Evolutionary conservation across 2,888 invertebrate species (phyloP).

Genomic region (Lasioglossum figueresi): DNA sequence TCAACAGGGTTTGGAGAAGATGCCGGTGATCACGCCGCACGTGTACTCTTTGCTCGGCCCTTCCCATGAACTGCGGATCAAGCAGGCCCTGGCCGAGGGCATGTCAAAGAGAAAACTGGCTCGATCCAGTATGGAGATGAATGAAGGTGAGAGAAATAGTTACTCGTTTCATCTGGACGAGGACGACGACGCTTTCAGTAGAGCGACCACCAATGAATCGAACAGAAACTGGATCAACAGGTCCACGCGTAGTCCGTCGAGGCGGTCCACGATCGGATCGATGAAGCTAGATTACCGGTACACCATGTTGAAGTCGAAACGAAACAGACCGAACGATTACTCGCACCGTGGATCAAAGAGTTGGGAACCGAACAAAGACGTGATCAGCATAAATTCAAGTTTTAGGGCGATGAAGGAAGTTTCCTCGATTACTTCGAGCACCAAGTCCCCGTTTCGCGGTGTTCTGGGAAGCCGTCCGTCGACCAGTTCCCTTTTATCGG

Average conservation of each 20-base stretch:
- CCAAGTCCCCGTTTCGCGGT: conserved; percentile 39
- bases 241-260: conserved; percentile 43
- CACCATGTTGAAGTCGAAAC: conserved; percentile 51
- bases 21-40: conserved; percentile 61
- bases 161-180: conserved; percentile 60
- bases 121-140: conserved; percentile 31
- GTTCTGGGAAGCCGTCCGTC: conserved; percentile 26
- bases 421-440: conserved; percentile 45
- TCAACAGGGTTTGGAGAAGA: conserved; percentile 54
- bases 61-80: conserved; percentile 69
- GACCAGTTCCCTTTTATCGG: conserved; percentile 39
- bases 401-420: conserved; percentile 24
- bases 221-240: conserved; percentile 33
- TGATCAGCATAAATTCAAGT: conserved; percentile 42
- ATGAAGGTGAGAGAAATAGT: conserved; percentile 51
- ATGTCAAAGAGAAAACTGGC: conserved; percentile 19
- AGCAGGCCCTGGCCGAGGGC: conserved; percentile 62
- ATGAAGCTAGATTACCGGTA: conserved; percentile 44
- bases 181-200: conserved; percentile 38
- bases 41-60: conserved; percentile 69
- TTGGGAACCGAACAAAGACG: conserved; percentile 5
- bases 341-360: background rate
- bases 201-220: conserved; percentile 32
- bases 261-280: conserved; percentile 23
- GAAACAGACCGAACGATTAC: conserved; percentile 2